phyloP scores from a whole-genome alignment of 1,140 invertebrate genomes.

The Drosophila obscura region DNA sequence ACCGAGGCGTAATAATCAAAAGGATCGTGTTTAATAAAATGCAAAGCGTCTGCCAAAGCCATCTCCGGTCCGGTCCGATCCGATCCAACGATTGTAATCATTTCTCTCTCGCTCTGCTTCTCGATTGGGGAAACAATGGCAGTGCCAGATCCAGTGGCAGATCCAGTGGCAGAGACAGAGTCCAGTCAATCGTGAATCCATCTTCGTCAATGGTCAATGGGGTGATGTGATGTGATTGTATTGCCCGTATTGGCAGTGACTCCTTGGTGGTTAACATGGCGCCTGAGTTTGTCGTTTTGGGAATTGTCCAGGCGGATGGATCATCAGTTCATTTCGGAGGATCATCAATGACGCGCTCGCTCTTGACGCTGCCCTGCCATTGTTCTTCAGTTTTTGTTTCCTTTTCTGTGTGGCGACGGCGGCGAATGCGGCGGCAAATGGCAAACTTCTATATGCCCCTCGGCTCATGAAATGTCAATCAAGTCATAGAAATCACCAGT shows the following conservation, averaged over 20 bases:
- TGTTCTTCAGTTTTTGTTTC: conserved; percentile 41
- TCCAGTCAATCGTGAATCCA: conserved; percentile 67
- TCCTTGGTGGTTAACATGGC: conserved; percentile 81
- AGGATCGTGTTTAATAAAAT: conserved; percentile 80
- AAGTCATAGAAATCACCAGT: conserved; percentile 61
- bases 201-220: conserved; percentile 61
- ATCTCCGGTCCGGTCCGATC: conserved; percentile 2
- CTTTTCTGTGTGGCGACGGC: conserved; percentile 28
- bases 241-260: conserved; percentile 56
- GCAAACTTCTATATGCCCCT: conserved; percentile 51
- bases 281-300: conserved; percentile 80
- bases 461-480: conserved; percentile 78
- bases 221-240: conserved; percentile 32
- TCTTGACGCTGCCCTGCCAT: conserved; percentile 50
- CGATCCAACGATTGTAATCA: conserved; percentile 33
- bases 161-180: not conserved
- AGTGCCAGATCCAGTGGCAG: not conserved
- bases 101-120: not conserved
- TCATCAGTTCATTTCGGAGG: conserved; percentile 74
- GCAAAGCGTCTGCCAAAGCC: conserved; percentile 56
- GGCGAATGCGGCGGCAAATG: conserved; percentile 68
- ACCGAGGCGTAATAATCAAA: conserved; percentile 58
- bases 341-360: conserved; percentile 60
- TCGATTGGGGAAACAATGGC: conserved; percentile 55
- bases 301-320: conserved; percentile 76